A percentile compares a stretch with the other conserved stretches of the same genome.
phyloP scores from a whole-genome alignment of 2,797 vertebrate genomes.

The Pseudomugil gertrudae region DNA sequence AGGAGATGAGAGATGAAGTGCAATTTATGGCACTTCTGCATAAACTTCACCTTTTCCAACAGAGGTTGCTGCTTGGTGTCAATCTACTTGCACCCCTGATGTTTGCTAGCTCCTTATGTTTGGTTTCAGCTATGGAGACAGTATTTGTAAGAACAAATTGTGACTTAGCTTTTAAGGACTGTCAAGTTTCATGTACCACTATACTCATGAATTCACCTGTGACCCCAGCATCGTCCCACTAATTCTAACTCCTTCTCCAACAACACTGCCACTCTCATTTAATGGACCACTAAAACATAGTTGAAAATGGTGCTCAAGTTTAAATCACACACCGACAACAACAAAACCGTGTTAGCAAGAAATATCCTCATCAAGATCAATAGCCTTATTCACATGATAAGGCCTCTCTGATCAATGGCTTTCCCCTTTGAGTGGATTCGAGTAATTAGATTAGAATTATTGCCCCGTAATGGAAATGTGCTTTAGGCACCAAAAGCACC shows the following conservation, averaged over 20 bases:
- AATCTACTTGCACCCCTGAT: neutral
- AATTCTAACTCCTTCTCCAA: constrained; percentile 30
- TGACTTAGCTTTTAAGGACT: neutral
- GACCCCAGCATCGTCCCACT: too few species aligned
- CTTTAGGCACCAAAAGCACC: constrained; percentile 72
- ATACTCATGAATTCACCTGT: too few species aligned
- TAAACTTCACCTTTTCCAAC: too few species aligned
- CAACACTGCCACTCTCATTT: constrained; percentile 38
- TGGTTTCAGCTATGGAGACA: neutral
- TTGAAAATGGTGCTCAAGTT: constrained; percentile 45
- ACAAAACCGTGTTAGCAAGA: constrained; percentile 71
- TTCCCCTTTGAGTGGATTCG: constrained; percentile 78
- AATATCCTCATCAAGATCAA: constrained; percentile 77
- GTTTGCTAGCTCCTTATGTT: neutral
- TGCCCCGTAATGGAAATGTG: constrained; percentile 72
- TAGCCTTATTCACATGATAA: constrained; percentile 75
- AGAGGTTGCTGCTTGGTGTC: too few species aligned
- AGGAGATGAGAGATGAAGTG: too few species aligned
- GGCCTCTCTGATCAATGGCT: constrained; percentile 75
- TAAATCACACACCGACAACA: constrained; percentile 71
- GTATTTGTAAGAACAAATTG: neutral
- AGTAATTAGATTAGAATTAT: constrained; percentile 85
- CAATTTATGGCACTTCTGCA: too few species aligned
- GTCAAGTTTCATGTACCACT: neutral
- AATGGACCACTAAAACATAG: constrained; percentile 24